phyloP scores from a whole-genome alignment of 2,113 vertebrate species.

The Thomomys bottae region DNA sequence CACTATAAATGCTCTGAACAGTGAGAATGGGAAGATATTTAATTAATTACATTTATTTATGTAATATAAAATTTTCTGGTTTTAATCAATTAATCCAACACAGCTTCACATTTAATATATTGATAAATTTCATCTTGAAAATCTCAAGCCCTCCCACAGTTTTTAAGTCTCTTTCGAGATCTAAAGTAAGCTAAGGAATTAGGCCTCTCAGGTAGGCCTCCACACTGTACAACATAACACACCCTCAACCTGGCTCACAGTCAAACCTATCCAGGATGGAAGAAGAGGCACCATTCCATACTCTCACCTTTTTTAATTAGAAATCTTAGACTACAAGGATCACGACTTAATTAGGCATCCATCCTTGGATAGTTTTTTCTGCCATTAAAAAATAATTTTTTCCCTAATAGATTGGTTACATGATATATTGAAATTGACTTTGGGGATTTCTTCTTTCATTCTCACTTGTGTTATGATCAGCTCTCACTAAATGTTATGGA shows the following conservation, averaged over 20 bases:
- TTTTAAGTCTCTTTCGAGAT: conserved; percentile 21
- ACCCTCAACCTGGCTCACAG: not conserved
- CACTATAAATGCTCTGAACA: not conserved
- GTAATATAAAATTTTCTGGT: conserved; percentile 33
- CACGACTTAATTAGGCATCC: conserved; percentile 10
- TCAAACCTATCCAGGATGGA: not conserved
- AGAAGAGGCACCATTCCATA: not conserved
- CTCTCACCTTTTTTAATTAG: conserved; percentile 56
- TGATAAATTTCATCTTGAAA: not conserved
- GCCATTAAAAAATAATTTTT: conserved; percentile 47
- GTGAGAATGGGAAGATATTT: not conserved
- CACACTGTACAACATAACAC: not conserved
- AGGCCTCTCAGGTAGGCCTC: not conserved
- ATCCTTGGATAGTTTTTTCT: conserved; percentile 59
- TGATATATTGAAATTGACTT: conserved; percentile 41
- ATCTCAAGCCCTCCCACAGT: not conserved
- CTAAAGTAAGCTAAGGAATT: not conserved
- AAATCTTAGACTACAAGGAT: conserved; percentile 62
- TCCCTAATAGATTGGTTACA: not conserved
- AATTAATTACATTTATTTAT: not conserved
- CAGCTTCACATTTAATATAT: not conserved
- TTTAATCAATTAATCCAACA: conserved; percentile 2
- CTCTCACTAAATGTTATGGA: not conserved
- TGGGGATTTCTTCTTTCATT: conserved; percentile 33
- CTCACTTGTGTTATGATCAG: not conserved